phyloP scores from a whole-genome alignment of 2,888 invertebrate species.

The Lepidonotus clava region DNA sequence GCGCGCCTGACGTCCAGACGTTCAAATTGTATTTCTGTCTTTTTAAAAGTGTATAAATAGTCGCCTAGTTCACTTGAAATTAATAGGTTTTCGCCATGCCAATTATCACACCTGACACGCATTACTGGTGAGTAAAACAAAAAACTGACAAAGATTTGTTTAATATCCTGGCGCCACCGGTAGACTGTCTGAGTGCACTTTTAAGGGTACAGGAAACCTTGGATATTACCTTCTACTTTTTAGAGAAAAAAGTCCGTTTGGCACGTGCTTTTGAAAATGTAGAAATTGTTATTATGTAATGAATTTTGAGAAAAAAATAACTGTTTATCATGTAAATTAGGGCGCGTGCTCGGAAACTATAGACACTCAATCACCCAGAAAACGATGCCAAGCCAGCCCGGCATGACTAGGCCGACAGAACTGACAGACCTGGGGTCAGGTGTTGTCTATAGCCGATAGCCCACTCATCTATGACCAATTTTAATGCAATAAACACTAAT shows the following conservation, averaged over 20 bases:
- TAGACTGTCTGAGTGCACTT: background rate
- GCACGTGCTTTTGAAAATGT: no score
- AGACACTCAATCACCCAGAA: background rate
- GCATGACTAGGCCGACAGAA: background rate
- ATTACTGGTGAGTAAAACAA: background rate
- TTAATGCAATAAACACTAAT: slow-evolving; percentile 20
- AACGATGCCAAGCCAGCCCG: background rate
- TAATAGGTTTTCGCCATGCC: no score
- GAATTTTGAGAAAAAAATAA: no score
- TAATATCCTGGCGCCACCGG: background rate
- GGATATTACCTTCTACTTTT: background rate
- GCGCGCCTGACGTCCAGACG: no score
- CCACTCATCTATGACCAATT: background rate
- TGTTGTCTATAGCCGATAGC: background rate
- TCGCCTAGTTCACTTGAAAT: background rate
- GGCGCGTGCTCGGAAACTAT: background rate
- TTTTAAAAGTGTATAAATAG: background rate
- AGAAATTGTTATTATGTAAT: no score
- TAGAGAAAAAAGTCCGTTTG: no score
- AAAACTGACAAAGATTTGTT: background rate
- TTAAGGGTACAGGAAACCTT: background rate
- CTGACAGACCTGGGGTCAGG: background rate
- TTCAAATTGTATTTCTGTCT: no score
- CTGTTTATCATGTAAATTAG: background rate
- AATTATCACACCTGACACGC: background rate